phyloP scores from a whole-genome alignment of 2,888 invertebrate genomes.

The Cotesia congregata region DNA sequence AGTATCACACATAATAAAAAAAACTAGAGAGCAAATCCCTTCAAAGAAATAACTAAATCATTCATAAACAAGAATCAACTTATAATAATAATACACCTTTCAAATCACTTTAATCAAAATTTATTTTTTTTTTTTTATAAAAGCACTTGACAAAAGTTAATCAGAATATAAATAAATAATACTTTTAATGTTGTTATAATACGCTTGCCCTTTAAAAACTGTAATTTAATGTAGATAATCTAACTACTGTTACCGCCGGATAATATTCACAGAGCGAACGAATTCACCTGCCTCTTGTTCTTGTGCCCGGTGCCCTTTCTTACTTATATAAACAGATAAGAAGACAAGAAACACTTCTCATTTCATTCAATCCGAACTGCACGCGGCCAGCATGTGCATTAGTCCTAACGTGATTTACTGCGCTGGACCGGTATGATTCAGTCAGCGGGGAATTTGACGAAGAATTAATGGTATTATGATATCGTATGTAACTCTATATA shows the following conservation, averaged over 20 bases:
- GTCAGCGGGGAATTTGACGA: constrained; percentile 71
- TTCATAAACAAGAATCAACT: neutral
- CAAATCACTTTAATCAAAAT: too few species aligned
- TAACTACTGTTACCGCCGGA: neutral
- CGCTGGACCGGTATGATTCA: constrained; percentile 68
- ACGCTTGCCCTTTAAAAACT: neutral
- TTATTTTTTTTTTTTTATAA: too few species aligned
- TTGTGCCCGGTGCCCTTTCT: constrained; percentile 50
- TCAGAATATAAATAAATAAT: too few species aligned
- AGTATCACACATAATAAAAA: neutral
- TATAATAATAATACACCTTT: too few species aligned
- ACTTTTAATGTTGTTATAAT: too few species aligned
- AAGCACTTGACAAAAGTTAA: too few species aligned
- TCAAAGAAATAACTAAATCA: neutral
- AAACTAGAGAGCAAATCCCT: neutral
- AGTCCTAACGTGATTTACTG: constrained; percentile 69
- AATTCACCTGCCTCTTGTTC: constrained; percentile 65
- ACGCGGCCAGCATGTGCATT: constrained; percentile 62
- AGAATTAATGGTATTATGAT: constrained; percentile 71
- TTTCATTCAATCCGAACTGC: constrained; percentile 31
- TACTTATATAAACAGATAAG: constrained; percentile 56
- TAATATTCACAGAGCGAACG: constrained; percentile 46
- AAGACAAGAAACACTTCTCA: constrained; percentile 37
- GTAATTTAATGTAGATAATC: neutral
- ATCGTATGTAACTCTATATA: constrained; percentile 70